A percentile compares a stretch with the other conserved stretches of the same genome.
These are phyloP conservation scores for Habrosyne pyritoides DNA, from an alignment of 2,888 invertebrate species.

Conservation along the genomic window DNA sequence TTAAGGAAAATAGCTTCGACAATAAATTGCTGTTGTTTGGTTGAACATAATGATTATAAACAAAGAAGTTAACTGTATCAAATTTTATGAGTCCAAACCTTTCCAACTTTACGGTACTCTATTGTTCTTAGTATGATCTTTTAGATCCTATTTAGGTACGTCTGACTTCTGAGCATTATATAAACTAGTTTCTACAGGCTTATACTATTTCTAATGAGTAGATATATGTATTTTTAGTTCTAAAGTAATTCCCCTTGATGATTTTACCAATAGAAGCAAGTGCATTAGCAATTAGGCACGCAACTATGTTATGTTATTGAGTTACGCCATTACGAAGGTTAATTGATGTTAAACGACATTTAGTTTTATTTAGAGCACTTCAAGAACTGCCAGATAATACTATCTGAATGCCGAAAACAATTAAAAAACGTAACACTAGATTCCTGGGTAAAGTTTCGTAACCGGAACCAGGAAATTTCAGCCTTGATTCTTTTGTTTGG, in stretches of 20 bases:
- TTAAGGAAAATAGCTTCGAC: not conserved
- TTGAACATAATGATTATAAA: not conserved
- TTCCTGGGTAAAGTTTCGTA: not conserved
- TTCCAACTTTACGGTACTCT: not conserved
- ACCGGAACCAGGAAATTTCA: not conserved
- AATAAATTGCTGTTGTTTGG: not conserved
- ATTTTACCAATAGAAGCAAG: slow-evolving; percentile 13
- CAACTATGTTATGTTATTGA: slow-evolving; percentile 30
- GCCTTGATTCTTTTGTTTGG: not conserved
- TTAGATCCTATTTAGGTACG: no score
- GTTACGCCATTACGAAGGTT: slow-evolving; percentile 45
- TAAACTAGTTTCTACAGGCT: no score
- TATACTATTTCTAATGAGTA: not conserved
- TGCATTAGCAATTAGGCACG: slow-evolving; percentile 3
- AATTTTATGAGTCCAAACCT: not conserved
- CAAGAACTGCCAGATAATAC: not conserved
- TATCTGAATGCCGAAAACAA: not conserved
- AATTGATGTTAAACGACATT: slow-evolving; percentile 45
- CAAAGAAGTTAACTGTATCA: not conserved
- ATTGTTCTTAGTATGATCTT: no score
- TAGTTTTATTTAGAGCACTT: slow-evolving; percentile 14
- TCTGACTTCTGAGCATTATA: no score
- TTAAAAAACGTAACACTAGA: not conserved
- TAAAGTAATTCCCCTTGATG: slow-evolving; percentile 1
- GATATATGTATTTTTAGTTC: slow-evolving; percentile 7